These are phyloP conservation scores for Creontiades dilutus DNA, from an alignment of 2,888 invertebrate species.

Conservation along the genomic window DNA sequence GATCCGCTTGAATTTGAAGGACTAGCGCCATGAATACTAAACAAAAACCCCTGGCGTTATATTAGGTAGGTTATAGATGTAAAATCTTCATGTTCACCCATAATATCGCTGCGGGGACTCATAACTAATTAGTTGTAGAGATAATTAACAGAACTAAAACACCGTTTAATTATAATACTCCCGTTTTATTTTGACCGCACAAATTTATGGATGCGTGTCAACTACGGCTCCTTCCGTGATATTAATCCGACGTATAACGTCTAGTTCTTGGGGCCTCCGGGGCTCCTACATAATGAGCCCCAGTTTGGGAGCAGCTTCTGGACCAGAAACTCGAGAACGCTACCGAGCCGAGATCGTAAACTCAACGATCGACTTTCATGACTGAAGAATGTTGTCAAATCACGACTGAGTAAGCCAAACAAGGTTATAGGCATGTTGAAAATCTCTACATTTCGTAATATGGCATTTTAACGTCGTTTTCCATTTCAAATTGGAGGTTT, in stretches of 20 bases:
- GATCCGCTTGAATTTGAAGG: too few relatives aligned
- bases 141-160: not conserved
- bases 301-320: not conserved
- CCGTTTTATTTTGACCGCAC: not conserved
- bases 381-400: not conserved
- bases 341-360: not conserved
- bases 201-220: slow-evolving; percentile 31
- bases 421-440: too few relatives aligned
- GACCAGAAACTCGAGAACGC: not conserved
- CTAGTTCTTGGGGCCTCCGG: slow-evolving; percentile 1
- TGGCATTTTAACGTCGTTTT: too few relatives aligned
- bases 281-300: slow-evolving; percentile 19
- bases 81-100: too few relatives aligned
- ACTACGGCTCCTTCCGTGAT: not conserved
- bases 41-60: too few relatives aligned
- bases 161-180: not conserved
- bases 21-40: too few relatives aligned
- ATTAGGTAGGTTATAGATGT: too few relatives aligned
- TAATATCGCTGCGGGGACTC: too few relatives aligned
- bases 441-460: too few relatives aligned
- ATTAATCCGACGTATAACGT: slow-evolving; percentile 32
- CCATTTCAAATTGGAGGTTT: too few relatives aligned
- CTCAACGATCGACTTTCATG: not conserved
- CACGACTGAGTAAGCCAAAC: too few relatives aligned
- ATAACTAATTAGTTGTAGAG: too few relatives aligned